A percentile compares a stretch with the other conserved stretches of the same genome.
Evolutionary conservation across 2,113 vertebrate genomes (phyloP).

Genomic region (Anolis sagrei): DNA sequence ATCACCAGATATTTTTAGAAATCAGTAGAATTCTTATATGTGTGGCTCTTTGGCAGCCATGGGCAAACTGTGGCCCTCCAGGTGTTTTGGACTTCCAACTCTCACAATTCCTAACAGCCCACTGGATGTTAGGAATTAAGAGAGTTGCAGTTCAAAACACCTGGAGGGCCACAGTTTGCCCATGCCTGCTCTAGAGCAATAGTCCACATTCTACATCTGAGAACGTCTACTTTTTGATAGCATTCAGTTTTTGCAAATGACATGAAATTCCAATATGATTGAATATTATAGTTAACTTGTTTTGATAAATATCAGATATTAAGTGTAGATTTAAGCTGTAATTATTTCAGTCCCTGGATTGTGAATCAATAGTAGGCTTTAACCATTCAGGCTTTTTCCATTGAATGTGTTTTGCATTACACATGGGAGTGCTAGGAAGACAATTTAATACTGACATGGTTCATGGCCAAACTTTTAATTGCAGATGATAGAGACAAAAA

Average conservation of each 20-base stretch:
- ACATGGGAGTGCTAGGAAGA: constrained; percentile 71
- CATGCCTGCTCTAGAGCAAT: neutral
- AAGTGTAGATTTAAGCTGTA: neutral
- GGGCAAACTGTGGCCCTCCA: too few species aligned
- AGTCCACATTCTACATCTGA: neutral
- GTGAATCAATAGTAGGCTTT: neutral
- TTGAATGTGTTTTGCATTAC: constrained; percentile 63
- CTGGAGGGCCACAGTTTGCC: too few species aligned
- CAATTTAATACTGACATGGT: constrained; percentile 75
- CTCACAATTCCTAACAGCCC: too few species aligned
- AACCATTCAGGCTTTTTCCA: constrained; percentile 34
- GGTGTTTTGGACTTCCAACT: too few species aligned
- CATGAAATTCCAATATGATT: constrained; percentile 14
- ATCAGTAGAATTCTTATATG: neutral
- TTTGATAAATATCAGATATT: neutral
- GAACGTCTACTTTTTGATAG: neutral
- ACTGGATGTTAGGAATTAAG: too few species aligned
- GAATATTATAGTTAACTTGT: constrained; percentile 50
- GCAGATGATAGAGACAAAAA: constrained; percentile 95
- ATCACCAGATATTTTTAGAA: neutral
- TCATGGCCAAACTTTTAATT: constrained; percentile 85
- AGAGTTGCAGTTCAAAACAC: too few species aligned
- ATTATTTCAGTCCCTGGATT: constrained; percentile 50
- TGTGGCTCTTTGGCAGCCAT: too few species aligned
- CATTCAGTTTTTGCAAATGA: neutral